Evolutionary conservation across 1,140 invertebrate species (phyloP).

Genomic region (Drosophila virilis): DNA sequence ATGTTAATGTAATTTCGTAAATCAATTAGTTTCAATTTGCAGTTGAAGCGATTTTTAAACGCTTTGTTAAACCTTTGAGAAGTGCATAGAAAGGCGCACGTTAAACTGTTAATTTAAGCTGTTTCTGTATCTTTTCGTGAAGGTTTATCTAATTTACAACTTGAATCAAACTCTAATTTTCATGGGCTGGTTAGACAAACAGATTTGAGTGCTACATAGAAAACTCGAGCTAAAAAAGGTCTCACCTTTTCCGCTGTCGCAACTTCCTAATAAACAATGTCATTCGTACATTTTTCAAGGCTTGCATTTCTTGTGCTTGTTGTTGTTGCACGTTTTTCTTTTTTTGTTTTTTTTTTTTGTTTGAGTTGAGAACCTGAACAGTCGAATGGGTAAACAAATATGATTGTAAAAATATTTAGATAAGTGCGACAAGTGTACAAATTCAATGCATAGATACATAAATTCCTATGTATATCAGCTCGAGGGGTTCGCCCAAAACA

Average conservation of each 20-base stretch:
- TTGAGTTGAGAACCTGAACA: slow-evolving; percentile 19
- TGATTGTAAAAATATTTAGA: slow-evolving; percentile 63
- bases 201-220: background rate
- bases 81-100: background rate
- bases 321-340: background rate
- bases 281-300: slow-evolving; percentile 16
- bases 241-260: slow-evolving; percentile 10
- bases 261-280: slow-evolving; percentile 19
- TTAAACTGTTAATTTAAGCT: too few species aligned
- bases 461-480: slow-evolving; percentile 7
- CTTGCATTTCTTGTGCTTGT: slow-evolving; percentile 3
- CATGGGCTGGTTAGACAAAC: background rate
- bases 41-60: too few species aligned
- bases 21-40: too few species aligned
- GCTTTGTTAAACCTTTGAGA: background rate
- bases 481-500: background rate
- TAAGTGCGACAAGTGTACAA: slow-evolving; percentile 60
- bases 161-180: background rate
- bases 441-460: slow-evolving; percentile 21
- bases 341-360: slow-evolving; percentile 18
- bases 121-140: too few species aligned
- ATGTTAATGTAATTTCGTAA: background rate
- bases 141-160: background rate
- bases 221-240: background rate
- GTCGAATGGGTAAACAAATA: slow-evolving; percentile 44